These are phyloP conservation scores for Hylia prasina DNA, from an alignment of 2,113 vertebrate genomes.

Conservation along the genomic window DNA sequence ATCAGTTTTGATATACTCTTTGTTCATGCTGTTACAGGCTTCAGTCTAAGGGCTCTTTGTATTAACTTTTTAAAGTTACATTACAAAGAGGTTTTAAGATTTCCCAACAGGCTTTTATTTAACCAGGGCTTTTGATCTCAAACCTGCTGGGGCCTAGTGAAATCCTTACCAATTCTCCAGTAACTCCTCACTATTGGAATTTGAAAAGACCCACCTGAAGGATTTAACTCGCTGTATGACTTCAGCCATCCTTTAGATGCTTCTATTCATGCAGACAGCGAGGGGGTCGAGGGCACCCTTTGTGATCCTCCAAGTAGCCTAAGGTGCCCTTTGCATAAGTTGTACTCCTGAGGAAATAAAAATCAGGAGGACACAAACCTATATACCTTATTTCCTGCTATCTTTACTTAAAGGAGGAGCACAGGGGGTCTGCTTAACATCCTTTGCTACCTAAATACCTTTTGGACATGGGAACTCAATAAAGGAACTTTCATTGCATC, in stretches of 20 bases:
- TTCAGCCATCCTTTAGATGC: conserved; percentile 72
- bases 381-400: conserved; percentile 81
- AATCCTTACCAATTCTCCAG: conserved; percentile 82
- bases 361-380: conserved; percentile 76
- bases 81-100: conserved; percentile 86
- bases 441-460: conserved; percentile 87
- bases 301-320: conserved; percentile 78
- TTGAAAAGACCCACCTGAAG: conserved; percentile 87
- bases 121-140: conserved; percentile 83
- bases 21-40: conserved; percentile 76
- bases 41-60: conserved; percentile 80
- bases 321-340: conserved; percentile 80
- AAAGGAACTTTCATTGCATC: conserved; percentile 84
- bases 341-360: conserved; percentile 79
- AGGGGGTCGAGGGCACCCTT: conserved; percentile 70
- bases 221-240: conserved; percentile 76
- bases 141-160: conserved; percentile 79
- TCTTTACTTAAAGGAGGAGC: conserved; percentile 76
- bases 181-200: conserved; percentile 80
- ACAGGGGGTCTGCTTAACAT: conserved; percentile 79
- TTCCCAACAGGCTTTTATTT: conserved; percentile 84
- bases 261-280: conserved; percentile 70
- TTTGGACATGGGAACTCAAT: conserved; percentile 88
- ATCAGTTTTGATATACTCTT: conserved; percentile 82
- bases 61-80: conserved; percentile 85